These are phyloP conservation scores for Leuciscus idus DNA, from an alignment of 2,113 vertebrate species.

Conservation along the genomic window DNA sequence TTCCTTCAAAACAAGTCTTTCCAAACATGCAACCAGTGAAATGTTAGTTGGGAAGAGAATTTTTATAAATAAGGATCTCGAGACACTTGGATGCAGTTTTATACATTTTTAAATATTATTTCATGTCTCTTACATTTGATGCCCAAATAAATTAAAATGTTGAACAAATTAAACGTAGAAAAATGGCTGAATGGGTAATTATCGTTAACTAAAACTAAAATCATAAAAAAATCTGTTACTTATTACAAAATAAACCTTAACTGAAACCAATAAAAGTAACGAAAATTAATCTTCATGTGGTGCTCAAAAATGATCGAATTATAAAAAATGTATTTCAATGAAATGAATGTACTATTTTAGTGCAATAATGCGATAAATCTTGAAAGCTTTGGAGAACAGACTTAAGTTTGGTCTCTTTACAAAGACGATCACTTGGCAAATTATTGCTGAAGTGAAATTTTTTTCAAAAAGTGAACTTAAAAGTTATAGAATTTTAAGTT, in stretches of 20 bases:
- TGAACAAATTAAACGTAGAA: neutral
- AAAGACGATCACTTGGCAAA: too few species aligned
- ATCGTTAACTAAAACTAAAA: neutral
- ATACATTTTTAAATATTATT: neutral
- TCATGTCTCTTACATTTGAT: neutral
- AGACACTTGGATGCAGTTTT: slow-evolving; percentile 20
- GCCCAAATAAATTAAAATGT: neutral
- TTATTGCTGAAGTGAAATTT: too few species aligned
- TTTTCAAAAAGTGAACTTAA: too few species aligned
- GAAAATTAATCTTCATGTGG: neutral
- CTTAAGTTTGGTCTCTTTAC: too few species aligned
- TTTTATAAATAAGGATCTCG: neutral
- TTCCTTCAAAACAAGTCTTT: neutral
- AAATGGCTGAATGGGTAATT: neutral
- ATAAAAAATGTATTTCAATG: too few species aligned
- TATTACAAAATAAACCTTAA: neutral
- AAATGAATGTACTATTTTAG: too few species aligned
- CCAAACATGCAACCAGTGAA: slow-evolving; percentile 5
- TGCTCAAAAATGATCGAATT: too few species aligned
- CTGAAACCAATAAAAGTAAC: neutral
- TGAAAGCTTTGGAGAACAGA: too few species aligned
- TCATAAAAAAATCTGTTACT: neutral
- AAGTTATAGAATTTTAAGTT: too few species aligned
- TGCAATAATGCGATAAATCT: too few species aligned
- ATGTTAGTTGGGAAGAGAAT: slow-evolving; percentile 14